Evolutionary conservation across 2,888 invertebrate genomes (phyloP).

Genomic region (Caenorhabditis sinica): DNA sequence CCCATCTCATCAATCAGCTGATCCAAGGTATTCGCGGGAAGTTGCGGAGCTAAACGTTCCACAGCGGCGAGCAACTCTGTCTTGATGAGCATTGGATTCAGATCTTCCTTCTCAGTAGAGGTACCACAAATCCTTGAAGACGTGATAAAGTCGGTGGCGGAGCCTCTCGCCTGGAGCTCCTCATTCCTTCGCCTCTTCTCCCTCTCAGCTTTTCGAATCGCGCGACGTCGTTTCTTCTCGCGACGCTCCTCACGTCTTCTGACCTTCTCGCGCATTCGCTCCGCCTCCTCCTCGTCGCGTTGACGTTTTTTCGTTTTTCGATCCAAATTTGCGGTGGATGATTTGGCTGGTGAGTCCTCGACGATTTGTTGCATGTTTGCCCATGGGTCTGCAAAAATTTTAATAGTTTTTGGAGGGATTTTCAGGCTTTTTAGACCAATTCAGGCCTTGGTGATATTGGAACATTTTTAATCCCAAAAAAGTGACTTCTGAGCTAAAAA

Average conservation of each 20-base stretch:
- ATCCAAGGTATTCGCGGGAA: constrained; percentile 98
- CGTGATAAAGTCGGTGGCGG: constrained; percentile 78
- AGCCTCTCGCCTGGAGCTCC: constrained; percentile 68
- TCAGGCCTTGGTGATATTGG: too few species aligned
- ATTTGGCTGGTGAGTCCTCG: constrained; percentile 85
- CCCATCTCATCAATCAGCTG: constrained; percentile 98
- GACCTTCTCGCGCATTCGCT: constrained; percentile 86
- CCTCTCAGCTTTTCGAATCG: constrained; percentile 83
- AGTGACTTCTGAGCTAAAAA: too few species aligned
- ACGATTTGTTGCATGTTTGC: constrained; percentile 84
- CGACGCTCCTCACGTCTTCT: constrained; percentile 86
- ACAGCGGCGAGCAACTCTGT: constrained; percentile 92
- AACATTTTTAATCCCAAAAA: too few species aligned
- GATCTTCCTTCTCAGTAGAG: constrained; percentile 50
- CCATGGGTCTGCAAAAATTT: constrained; percentile 88
- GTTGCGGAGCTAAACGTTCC: constrained; percentile 90
- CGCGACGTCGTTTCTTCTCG: constrained; percentile 76
- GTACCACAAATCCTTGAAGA: constrained; percentile 75
- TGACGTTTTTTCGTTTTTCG: constrained; percentile 86
- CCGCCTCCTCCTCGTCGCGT: constrained; percentile 75
- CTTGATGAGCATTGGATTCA: constrained; percentile 81
- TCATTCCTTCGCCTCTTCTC: constrained; percentile 86
- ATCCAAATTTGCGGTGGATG: too few species aligned
- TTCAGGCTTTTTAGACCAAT: background rate
- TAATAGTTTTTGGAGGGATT: background rate